Base-by-base conservation (phyloP, 2,888 invertebrate genomes). In the Apamea crenata region DNA sequence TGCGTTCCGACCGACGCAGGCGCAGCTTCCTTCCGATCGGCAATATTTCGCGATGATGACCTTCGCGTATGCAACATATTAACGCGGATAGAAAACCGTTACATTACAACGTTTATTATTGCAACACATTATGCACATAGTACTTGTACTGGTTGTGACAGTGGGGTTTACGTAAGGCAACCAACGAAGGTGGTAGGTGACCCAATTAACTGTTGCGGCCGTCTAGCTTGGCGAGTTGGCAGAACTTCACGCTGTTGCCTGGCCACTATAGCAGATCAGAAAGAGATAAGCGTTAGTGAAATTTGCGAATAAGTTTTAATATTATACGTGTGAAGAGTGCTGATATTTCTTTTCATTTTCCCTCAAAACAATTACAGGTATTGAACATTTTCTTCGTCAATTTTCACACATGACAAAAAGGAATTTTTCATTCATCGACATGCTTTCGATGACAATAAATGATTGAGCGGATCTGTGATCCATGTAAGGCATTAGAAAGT, bases 91-190 rank as follows among this genome's bases (percentile, higher is more conserved):
- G 93, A 92, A 91, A 91, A 91, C 91, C 84, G 85, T 87, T 87
- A 87, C 87, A 90, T 85, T 87, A 87, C 86, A 89, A 74, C 79
- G 89, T 90, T 87, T 89, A 89, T 86, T 89, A 84, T 96, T 95
- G 93, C 95, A 91, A 94, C 95, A 96, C 87, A 82, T 85, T 40
- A 81, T 76, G 88, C 83, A 88, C 89, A 89, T 90, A 90, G 91
- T 92, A 90, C 90, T 91, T 82, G 89, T 84, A 90, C 88, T 84
- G 89, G 92, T 96, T 96, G 95, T 96, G 95, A 95, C 95, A 95
- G 94, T 92, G 91, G 90, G 90, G 89, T 95, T 96, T 96, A 96
- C 95, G 96, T 96, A 96, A 96, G 94, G 90, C 83, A 87, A 86
- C 91, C 89, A 90, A 90, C 90, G 91, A 92, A 93, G 91, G 92